phyloP scores from a whole-genome alignment of 2,797 vertebrate genomes.

The Gobio occitaniae region DNA sequence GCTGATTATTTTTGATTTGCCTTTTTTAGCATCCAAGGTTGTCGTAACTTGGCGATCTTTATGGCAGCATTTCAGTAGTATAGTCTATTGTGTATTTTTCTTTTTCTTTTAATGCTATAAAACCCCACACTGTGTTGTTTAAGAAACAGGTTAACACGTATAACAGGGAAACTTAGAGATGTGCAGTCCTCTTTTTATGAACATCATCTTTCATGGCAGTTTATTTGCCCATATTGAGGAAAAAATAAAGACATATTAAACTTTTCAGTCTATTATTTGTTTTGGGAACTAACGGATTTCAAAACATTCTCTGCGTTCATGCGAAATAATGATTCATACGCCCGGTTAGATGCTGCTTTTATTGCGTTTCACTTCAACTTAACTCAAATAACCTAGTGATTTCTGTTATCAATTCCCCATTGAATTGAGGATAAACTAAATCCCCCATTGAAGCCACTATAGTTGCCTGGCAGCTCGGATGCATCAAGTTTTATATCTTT shows the following conservation, averaged over 20 bases:
- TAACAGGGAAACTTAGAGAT: background rate
- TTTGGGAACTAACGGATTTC: background rate
- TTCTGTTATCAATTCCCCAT: conserved; percentile 12
- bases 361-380: conserved; percentile 30
- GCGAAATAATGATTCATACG: background rate
- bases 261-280: background rate
- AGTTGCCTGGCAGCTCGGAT: background rate
- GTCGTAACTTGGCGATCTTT: background rate
- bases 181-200: background rate
- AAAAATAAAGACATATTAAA: conserved; percentile 35
- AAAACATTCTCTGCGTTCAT: background rate
- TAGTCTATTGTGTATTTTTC: conserved; percentile 4
- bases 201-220: background rate
- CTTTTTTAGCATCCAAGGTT: background rate
- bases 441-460: conserved; percentile 10
- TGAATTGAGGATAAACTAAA: conserved; percentile 9
- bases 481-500: conserved; percentile 12
- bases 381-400: conserved; percentile 13
- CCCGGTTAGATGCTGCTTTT: background rate
- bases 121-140: background rate
- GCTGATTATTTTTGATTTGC: background rate
- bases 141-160: background rate
- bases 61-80: background rate
- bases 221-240: background rate
- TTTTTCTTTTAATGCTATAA: background rate